Conservation (phyloP, 2,888 invertebrate species). For the Hetaerina titia region DNA sequence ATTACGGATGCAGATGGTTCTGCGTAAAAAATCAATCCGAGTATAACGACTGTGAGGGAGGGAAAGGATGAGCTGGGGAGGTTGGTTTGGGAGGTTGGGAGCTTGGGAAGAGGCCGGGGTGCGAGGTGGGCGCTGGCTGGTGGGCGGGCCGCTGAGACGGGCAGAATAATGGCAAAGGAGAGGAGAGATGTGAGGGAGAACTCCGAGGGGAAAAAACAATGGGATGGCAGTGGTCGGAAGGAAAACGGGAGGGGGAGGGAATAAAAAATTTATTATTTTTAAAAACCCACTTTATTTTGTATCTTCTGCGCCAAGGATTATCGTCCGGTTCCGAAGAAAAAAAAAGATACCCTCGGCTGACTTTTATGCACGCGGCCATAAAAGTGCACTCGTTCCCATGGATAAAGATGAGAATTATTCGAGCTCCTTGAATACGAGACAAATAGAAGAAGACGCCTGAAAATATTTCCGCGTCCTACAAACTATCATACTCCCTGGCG, state of each 20-base stretch:
- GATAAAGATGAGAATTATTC: neutral
- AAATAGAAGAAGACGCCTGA: neutral
- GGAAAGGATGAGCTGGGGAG: neutral
- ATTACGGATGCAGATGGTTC: conserved; percentile 59
- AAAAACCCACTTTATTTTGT: neutral
- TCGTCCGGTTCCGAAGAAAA: neutral
- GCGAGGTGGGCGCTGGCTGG: neutral
- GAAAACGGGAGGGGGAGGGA: neutral
- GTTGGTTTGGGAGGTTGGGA: neutral
- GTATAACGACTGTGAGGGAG: conserved; percentile 1
- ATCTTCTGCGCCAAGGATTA: neutral
- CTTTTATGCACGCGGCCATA: neutral
- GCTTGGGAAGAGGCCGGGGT: neutral
- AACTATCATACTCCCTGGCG: neutral
- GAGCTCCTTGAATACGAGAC: neutral
- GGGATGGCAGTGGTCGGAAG: neutral
- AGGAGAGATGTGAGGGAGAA: neutral
- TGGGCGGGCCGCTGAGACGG: neutral
- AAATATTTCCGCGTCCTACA: neutral
- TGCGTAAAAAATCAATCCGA: conserved; percentile 59
- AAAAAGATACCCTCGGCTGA: neutral
- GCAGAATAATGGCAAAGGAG: neutral
- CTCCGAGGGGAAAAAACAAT: neutral
- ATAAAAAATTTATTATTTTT: neutral
- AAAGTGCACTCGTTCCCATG: conserved; percentile 1